These are phyloP conservation scores for Molorchus minor DNA, from an alignment of 2,888 invertebrate genomes.

Conservation along the genomic window DNA sequence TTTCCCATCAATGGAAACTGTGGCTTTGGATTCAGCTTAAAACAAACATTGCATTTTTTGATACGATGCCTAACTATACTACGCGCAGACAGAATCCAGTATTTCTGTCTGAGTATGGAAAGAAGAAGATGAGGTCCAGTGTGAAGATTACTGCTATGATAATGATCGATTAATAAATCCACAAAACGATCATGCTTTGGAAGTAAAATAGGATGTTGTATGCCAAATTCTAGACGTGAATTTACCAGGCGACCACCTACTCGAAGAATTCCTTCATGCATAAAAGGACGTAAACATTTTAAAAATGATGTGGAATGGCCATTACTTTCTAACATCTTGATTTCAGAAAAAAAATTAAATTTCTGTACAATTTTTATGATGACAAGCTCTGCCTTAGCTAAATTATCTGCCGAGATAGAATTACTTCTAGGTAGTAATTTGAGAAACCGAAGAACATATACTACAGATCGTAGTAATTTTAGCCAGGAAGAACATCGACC, in stretches of 20 bases:
- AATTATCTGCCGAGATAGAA: background rate
- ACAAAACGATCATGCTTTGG: background rate
- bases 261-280: background rate
- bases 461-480: background rate
- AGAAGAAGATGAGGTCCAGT: background rate
- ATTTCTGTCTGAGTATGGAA: slow-evolving; percentile 6
- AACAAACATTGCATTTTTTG: slow-evolving; percentile 8
- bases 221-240: background rate
- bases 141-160: background rate
- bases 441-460: slow-evolving; percentile 8
- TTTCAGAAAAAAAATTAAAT: background rate
- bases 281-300: slow-evolving; percentile 2
- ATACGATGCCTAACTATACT: slow-evolving; percentile 8
- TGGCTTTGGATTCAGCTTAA: slow-evolving; percentile 1
- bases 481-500: no score
- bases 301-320: background rate
- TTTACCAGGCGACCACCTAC: background rate
- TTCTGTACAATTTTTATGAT: slow-evolving; percentile 4
- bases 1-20: no score
- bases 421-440: background rate
- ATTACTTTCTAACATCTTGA: background rate
- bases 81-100: slow-evolving; percentile 6
- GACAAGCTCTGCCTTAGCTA: background rate
- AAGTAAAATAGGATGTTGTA: background rate
- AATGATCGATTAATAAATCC: background rate